Conservation (phyloP, 1,140 invertebrate species). For the Ericerus pela region DNA sequence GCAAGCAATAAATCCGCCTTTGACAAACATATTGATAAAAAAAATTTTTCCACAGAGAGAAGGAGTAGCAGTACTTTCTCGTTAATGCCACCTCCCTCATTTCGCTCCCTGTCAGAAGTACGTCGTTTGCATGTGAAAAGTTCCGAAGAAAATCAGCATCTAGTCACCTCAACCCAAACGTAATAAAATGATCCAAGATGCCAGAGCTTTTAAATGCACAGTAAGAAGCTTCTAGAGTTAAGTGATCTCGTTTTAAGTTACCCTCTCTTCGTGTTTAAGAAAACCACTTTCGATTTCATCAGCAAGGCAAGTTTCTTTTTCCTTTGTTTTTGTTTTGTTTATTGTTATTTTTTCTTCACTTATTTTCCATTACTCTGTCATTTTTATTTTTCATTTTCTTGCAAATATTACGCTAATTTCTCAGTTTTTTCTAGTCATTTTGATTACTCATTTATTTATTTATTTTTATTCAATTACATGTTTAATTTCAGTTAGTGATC, state of each 20-base stretch:
- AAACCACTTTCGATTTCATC: too few relatives aligned
- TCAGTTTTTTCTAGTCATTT: too few relatives aligned
- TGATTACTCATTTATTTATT: too few relatives aligned
- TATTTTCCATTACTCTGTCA: too few relatives aligned
- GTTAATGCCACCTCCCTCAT: conserved; percentile 32
- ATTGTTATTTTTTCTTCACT: too few relatives aligned
- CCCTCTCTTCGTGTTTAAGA: too few relatives aligned
- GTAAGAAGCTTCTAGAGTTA: conserved; percentile 3
- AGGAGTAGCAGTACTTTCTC: conserved; percentile 28
- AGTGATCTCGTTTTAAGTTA: conserved; percentile 4
- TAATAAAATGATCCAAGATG: conserved; percentile 25
- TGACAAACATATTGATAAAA: background rate
- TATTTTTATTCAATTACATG: too few relatives aligned
- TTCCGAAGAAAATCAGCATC: conserved; percentile 35
- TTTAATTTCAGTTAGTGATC: too few relatives aligned
- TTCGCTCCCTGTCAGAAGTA: conserved; percentile 36
- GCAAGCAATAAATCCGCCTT: background rate
- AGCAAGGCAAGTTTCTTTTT: too few relatives aligned
- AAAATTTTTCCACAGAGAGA: conserved; percentile 4
- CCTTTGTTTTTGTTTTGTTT: too few relatives aligned
- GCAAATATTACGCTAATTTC: too few relatives aligned
- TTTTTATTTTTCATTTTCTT: too few relatives aligned
- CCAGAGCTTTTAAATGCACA: conserved; percentile 6
- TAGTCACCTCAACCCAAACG: conserved; percentile 31
- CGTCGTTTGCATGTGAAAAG: conserved; percentile 33